phyloP scores from a whole-genome alignment of 2,797 vertebrate genomes.

The Adrianichthys oophorus region DNA sequence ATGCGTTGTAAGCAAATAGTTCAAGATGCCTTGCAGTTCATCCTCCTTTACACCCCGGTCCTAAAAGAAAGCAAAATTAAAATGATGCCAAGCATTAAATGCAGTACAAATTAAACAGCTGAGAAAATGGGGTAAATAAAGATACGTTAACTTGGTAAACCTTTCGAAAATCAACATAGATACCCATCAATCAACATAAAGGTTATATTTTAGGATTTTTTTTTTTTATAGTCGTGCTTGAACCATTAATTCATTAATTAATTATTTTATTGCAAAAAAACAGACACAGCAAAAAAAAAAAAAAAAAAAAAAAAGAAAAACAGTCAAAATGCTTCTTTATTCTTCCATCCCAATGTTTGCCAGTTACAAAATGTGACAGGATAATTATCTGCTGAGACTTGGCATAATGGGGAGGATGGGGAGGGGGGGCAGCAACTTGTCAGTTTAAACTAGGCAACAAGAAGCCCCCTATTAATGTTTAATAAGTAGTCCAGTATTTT shows the following conservation, averaged over 20 bases:
- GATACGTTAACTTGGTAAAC: not conserved
- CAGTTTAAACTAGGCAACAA: not conserved
- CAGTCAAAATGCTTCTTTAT: conserved; percentile 2
- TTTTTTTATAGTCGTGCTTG: conserved; percentile 9
- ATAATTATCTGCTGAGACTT: conserved; percentile 23
- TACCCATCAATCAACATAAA: not conserved
- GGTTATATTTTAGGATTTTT: not conserved
- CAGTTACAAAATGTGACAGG: not conserved
- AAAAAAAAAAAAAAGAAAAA: too few relatives aligned
- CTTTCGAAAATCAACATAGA: not conserved
- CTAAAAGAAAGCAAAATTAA: conserved; percentile 58
- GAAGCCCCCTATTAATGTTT: not conserved
- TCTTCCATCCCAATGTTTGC: conserved; percentile 2
- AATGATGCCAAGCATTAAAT: conserved; percentile 9
- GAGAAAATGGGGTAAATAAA: not conserved
- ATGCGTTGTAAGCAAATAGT: conserved; percentile 93
- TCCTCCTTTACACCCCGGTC: conserved; percentile 95
- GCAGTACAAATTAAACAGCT: not conserved
- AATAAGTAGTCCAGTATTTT: not conserved
- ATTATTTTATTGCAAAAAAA: conserved; percentile 2
- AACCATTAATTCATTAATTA: not conserved
- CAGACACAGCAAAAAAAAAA: not conserved
- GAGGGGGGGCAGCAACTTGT: conserved; percentile 9
- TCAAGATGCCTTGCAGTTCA: conserved; percentile 94
- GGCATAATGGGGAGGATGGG: conserved; percentile 2